Base-by-base conservation (phyloP, 2,113 vertebrate species). In the Ophthalmolycus amberensis region DNA sequence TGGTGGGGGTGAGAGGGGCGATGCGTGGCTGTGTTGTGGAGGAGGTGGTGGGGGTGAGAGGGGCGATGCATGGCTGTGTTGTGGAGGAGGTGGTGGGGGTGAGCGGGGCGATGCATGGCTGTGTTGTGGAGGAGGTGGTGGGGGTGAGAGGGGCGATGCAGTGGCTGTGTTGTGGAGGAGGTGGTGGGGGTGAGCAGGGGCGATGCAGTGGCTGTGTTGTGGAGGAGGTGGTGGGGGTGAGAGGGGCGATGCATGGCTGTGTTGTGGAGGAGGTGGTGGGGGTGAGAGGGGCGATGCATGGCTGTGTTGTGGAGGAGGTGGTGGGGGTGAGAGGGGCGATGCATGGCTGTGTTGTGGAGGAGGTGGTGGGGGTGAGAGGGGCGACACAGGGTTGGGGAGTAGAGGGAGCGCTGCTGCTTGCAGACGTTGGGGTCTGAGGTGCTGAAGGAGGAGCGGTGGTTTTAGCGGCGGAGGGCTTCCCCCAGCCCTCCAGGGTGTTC, bases 401-500 rank as follows among this genome's bases (percentile, higher is more conserved):
- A 0, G 91, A 88, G 10, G 91, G 85, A 40, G 89, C 46, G 3
- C 90, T 85, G 59, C 70, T 73, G 90, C 83, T 88, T 11, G 67
- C 86, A 34, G 85, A 64, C 18, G 63, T 27, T 3, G 84, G 54
- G 12, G 84, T 85, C 71, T 77, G 84, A 78, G 88, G 38, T 20
- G 75, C 32, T 16, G 82, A 40, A 25, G 81, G 59, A 40, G 82
- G 59, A 40, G 82, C 29, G 0, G 66, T 50, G 18, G 72, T 29
- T 93, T 94, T 93, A 9, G 90, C 80, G 18, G 87, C 59, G 12
- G 81, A 80, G 16, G 95, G 91, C 90, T 96, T 98, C 87, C 97
- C 96, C 96, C 97, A 97, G n/a, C 95, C 93, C 86, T 99, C 96
- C 58, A 99, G 86, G 0, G 97, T 98, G 91, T 97, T 97, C 67